Evolutionary conservation across 2,888 invertebrate genomes (phyloP).

Genomic region (Amblyteles armatorius): DNA sequence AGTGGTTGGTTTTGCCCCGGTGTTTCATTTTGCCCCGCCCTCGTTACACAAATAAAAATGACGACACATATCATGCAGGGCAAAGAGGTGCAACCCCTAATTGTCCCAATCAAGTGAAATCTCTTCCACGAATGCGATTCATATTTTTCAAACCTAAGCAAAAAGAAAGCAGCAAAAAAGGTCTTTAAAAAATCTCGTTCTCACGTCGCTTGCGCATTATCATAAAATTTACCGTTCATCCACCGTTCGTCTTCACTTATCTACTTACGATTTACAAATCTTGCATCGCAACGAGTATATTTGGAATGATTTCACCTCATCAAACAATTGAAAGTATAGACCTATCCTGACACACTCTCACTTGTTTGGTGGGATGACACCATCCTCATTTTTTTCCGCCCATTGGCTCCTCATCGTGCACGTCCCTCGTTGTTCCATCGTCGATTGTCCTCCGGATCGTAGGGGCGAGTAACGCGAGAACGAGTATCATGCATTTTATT

Average conservation of each 20-base stretch:
- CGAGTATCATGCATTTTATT: conserved; percentile 34
- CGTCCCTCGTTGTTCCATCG: conserved; percentile 42
- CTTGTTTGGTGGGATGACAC: conserved; percentile 85
- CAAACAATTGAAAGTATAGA: conserved; percentile 85
- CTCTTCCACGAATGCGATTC: conserved; percentile 67
- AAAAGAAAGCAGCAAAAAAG: conserved; percentile 37
- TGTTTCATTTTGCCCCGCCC: not conserved
- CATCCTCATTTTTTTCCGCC: conserved; percentile 74
- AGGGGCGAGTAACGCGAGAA: conserved; percentile 23
- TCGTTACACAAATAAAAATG: not conserved
- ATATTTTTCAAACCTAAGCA: conserved; percentile 35
- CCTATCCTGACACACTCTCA: conserved; percentile 84
- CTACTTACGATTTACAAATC: conserved; percentile 33
- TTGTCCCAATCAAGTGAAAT: conserved; percentile 78
- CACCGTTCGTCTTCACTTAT: conserved; percentile 15
- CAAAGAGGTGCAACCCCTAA: conserved; percentile 69
- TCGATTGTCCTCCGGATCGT: conserved; percentile 13
- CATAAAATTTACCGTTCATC: not conserved
- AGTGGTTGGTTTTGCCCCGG: not conserved
- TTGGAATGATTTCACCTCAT: conserved; percentile 84
- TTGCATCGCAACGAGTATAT: conserved; percentile 42
- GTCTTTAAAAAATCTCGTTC: conserved; percentile 10
- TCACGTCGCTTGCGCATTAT: conserved; percentile 30
- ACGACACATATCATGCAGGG: conserved; percentile 18
- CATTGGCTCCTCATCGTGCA: not conserved